Conservation (phyloP, 2,888 invertebrate genomes). For the Meganola albula region DNA sequence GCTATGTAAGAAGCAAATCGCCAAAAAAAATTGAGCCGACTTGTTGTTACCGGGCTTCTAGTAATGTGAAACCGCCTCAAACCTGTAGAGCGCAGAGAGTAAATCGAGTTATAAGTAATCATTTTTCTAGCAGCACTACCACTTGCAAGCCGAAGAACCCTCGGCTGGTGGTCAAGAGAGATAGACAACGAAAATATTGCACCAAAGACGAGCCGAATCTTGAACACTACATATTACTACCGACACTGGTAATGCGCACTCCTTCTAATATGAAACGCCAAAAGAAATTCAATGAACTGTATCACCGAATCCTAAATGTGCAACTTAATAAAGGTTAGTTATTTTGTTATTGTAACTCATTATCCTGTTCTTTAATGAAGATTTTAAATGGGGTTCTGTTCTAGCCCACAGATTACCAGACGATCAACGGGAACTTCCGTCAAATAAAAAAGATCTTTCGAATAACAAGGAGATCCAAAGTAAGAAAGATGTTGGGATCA, state of each 20-base stretch:
- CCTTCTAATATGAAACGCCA: constrained; percentile 66
- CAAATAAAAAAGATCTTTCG: neutral
- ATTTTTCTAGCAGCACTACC: constrained; percentile 47
- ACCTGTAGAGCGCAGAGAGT: constrained; percentile 15
- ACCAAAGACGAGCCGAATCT: constrained; percentile 52
- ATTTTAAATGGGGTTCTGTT: neutral
- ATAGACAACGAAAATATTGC: constrained; percentile 40
- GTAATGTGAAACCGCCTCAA: constrained; percentile 31
- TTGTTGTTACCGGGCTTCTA: constrained; percentile 53
- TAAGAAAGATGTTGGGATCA: constrained; percentile 55
- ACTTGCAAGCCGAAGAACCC: constrained; percentile 42
- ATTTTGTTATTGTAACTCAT: constrained; percentile 1
- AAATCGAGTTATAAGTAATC: constrained; percentile 18
- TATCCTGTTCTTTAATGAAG: neutral
- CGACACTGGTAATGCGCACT: constrained; percentile 63
- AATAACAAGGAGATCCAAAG: constrained; percentile 9
- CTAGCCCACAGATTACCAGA: neutral
- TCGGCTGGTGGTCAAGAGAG: constrained; percentile 55
- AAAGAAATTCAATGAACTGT: constrained; percentile 66
- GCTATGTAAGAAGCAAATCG: constrained; percentile 38
- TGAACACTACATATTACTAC: constrained; percentile 62
- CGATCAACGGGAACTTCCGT: constrained; percentile 6
- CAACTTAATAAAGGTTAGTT: constrained; percentile 48
- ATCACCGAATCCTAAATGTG: constrained; percentile 59
- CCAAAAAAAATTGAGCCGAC: constrained; percentile 41